Evolutionary conservation across 2,797 vertebrate genomes (phyloP), one percentile per base, ranked within the genome.

Genomic region (Spinibarbus caldwelli): DNA sequence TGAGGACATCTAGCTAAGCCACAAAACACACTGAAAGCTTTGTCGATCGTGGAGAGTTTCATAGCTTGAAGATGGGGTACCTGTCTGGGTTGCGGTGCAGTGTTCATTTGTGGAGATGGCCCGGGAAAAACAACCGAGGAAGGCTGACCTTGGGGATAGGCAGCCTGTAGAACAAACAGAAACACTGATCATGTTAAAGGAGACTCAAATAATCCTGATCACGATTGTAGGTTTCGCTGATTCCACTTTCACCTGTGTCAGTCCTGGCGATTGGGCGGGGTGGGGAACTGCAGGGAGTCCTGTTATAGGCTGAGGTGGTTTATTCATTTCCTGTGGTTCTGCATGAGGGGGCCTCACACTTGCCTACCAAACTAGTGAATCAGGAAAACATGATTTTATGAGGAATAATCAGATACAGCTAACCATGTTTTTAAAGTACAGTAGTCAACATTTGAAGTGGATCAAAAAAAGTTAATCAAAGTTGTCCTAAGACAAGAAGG

Each of bases 291-390:
- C 95, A 85, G 96, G 94, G 92, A 97, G 95, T 96, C 97, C 97
- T 96, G 96, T 96, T 97, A 98, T 97, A 97, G 98, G 96, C 96
- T 99, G 98, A 94, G 98, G 97, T 95, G 97, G 97, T 97, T 99
- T 99, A 96, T 98, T 99, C 98, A 99, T 99, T 97, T 99, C 98
- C 98, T 96, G 96, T 96, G 96, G 96, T 96, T 96, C 97, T 96
- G 96, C 98, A 99, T 99, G 95, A 95, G 97, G 96, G 96, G 96
- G 96, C 96, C 94, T 94, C 90, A 95, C 94, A 96, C 95, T 95
- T 97, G 95, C 90, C 85, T 93, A 90, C 91, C 96, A 93, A 90
- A 87, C 91, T 93, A 80, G 57, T 2, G 7, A 70, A 76, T 80
- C 14, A 73, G 17, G 41, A 80, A 71, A 88, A n/a, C 26, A 73